phyloP scores from a whole-genome alignment of 2,113 vertebrate species.

The Corythaeola cristata region DNA sequence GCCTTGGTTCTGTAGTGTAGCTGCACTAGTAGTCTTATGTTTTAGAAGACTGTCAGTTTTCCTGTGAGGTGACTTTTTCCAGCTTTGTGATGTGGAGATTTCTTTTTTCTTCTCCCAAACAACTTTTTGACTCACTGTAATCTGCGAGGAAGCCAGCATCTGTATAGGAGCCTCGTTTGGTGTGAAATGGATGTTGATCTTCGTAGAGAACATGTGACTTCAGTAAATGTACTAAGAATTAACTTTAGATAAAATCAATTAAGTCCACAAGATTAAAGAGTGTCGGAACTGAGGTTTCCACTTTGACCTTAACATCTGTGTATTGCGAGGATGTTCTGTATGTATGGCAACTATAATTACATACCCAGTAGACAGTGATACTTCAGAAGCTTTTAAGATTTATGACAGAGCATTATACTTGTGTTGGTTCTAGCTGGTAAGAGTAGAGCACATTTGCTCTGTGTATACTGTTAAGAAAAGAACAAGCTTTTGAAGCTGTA shows the following conservation, averaged over 20 bases:
- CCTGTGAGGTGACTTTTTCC: not conserved
- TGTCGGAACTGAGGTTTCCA: not conserved
- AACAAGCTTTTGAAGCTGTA: not conserved
- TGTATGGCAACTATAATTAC: not conserved
- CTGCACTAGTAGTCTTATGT: not conserved
- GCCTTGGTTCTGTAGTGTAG: not conserved
- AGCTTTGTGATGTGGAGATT: not conserved
- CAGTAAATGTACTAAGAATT: not conserved
- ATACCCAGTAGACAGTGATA: not conserved
- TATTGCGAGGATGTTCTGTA: not conserved
- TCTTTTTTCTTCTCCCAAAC: not conserved
- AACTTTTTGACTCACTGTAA: not conserved
- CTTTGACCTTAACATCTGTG: conserved; percentile 1
- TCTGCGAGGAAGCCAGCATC: not conserved
- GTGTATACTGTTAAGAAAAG: not conserved
- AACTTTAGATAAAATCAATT: not conserved
- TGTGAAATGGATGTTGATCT: not conserved
- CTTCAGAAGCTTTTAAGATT: not conserved
- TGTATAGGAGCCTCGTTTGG: not conserved
- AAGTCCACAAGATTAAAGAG: not conserved
- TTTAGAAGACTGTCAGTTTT: not conserved
- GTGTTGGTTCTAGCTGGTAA: not conserved
- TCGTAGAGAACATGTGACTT: not conserved
- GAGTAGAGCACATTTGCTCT: not conserved
- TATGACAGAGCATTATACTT: not conserved